These are phyloP conservation scores for Parauchenoglanis punctatus DNA, from an alignment of 2,797 vertebrate species.

Conservation along the genomic window DNA sequence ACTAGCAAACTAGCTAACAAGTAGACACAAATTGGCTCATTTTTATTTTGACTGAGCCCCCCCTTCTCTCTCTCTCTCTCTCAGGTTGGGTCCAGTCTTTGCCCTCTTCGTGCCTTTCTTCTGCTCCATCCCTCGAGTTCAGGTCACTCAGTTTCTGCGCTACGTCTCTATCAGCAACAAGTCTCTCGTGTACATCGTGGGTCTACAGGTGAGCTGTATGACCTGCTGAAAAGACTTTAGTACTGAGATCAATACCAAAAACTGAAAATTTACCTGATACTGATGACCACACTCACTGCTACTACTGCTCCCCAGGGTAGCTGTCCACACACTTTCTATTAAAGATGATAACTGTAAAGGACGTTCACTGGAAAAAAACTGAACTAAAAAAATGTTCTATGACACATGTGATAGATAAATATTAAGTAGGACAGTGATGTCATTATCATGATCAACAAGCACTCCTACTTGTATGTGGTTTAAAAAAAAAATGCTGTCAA, in stretches of 20 bases:
- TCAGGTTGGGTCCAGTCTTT: constrained; percentile 90
- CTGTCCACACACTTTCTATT: neutral
- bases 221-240: neutral
- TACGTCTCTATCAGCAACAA: constrained; percentile 95
- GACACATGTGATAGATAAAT: neutral
- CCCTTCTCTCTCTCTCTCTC: constrained; percentile 16
- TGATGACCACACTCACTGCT: neutral
- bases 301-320: too few relatives aligned
- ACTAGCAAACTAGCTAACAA: neutral
- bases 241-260: too few relatives aligned
- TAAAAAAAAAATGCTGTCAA: neutral
- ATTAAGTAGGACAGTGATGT: neutral
- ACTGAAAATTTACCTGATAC: neutral
- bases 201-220: constrained; percentile 76
- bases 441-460: neutral
- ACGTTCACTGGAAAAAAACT: neutral
- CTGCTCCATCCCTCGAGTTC: constrained; percentile 87
- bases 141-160: constrained; percentile 89
- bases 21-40: neutral
- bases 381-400: neutral
- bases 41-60: neutral
- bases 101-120: constrained; percentile 96
- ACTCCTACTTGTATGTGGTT: neutral
- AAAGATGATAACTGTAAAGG: neutral
- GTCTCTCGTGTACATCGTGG: constrained; percentile 91